Conservation (phyloP, 2,797 vertebrate species). For the Pygocentrus nattereri region DNA sequence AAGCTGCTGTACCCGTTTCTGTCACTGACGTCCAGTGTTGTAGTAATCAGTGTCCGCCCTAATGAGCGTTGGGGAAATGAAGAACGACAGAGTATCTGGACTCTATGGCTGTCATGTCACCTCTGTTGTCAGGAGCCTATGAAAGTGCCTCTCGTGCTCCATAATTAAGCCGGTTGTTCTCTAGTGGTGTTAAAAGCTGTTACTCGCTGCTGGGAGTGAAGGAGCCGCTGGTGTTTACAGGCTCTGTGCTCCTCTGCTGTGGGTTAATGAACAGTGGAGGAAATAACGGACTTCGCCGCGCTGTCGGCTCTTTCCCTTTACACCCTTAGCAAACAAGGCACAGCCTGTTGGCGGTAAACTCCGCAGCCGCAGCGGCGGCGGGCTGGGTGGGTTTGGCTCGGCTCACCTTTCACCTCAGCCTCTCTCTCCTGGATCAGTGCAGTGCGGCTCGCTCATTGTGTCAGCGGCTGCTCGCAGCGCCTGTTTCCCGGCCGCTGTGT, state of each 20-base stretch:
- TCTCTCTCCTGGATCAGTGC: not conserved
- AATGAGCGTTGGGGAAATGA: no score
- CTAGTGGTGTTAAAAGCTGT: not conserved
- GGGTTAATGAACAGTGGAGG: conserved; percentile 68
- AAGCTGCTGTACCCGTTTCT: conserved; percentile 74
- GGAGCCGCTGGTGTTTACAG: not conserved
- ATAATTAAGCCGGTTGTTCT: no score
- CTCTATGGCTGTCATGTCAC: no score
- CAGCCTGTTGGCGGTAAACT: conserved; percentile 39
- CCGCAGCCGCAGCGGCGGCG: not conserved
- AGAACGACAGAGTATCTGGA: no score
- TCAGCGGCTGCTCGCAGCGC: not conserved
- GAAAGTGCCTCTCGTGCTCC: no score
- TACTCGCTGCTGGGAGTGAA: not conserved
- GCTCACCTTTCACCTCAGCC: conserved; percentile 42
- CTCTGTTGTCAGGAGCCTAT: no score
- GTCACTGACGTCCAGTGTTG: not conserved
- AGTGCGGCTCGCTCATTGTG: not conserved
- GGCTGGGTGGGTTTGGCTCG: not conserved
- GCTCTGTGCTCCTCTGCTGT: conserved; percentile 18
- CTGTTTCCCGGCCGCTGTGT: not conserved
- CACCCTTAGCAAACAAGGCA: conserved; percentile 69
- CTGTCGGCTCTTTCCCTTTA: conserved; percentile 57
- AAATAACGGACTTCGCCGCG: conserved; percentile 63
- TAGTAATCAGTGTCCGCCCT: not conserved